These are phyloP conservation scores for Drosophila ficusphila DNA, from an alignment of 1,140 invertebrate genomes.

Conservation along the genomic window DNA sequence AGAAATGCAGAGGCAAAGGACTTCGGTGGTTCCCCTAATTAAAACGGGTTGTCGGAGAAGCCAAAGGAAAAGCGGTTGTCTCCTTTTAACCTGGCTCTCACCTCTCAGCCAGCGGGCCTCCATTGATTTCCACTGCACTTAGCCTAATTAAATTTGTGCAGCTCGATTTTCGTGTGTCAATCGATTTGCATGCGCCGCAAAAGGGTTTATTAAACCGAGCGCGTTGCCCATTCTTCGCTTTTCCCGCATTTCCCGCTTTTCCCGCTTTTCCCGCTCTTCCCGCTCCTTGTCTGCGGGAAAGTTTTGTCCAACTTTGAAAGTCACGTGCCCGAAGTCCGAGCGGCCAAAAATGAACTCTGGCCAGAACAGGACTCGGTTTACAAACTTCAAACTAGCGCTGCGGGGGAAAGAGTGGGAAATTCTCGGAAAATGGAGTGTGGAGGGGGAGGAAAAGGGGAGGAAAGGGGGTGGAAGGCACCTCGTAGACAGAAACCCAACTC, in stretches of 20 bases:
- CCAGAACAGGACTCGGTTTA: conserved; percentile 42
- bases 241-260: no score
- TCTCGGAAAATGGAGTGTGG: neutral
- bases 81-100: conserved; percentile 9
- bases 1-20: conserved; percentile 11
- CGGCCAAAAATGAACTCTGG: conserved; percentile 21
- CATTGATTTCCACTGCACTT: conserved; percentile 69
- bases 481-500: conserved; percentile 3
- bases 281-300: no score
- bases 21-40: conserved; percentile 32
- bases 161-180: conserved; percentile 33
- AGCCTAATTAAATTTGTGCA: conserved; percentile 73
- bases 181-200: conserved; percentile 31
- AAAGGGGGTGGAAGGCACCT: neutral
- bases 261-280: no score
- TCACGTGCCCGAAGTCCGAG: conserved; percentile 49
- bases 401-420: conserved; percentile 20
- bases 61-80: conserved; percentile 13
- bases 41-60: conserved; percentile 6
- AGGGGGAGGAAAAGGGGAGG: no score
- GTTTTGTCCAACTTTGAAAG: conserved; percentile 67
- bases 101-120: neutral
- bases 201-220: conserved; percentile 48
- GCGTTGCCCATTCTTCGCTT: conserved; percentile 4
- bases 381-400: conserved; percentile 33